These are phyloP conservation scores for Sarcophaga rosellei DNA, from an alignment of 2,888 invertebrate species.

Conservation along the genomic window DNA sequence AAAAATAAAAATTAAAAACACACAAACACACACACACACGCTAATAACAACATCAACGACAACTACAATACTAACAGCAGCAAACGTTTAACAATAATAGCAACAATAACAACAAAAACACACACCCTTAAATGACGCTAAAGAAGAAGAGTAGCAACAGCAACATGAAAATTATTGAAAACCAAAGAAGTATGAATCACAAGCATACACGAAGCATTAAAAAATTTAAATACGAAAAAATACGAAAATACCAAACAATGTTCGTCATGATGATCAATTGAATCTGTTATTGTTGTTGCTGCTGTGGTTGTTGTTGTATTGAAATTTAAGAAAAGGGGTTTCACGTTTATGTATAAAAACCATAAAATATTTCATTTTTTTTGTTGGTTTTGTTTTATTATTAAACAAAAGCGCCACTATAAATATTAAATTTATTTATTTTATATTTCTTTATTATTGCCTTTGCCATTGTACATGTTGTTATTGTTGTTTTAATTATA, in stretches of 20 bases:
- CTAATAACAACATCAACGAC: background rate
- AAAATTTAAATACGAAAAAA: background rate
- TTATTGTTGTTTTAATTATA: constrained; percentile 41
- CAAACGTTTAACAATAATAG: background rate
- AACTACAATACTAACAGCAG: constrained; percentile 9
- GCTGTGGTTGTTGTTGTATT: background rate
- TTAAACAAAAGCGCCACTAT: constrained; percentile 65
- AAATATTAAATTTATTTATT: constrained; percentile 36
- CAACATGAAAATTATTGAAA: background rate
- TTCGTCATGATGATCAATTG: background rate
- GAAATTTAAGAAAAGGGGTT: constrained; percentile 34
- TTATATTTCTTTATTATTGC: constrained; percentile 8
- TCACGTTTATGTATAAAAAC: background rate
- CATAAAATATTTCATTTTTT: constrained; percentile 34
- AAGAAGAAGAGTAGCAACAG: background rate
- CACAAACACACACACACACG: background rate
- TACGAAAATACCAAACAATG: background rate
- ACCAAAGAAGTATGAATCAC: background rate
- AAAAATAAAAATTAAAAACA: constrained; percentile 31
- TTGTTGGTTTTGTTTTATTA: background rate
- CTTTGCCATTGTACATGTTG: constrained; percentile 6
- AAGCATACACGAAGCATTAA: background rate
- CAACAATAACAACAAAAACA: constrained; percentile 22
- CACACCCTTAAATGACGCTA: constrained; percentile 46
- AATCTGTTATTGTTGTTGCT: background rate